Evolutionary conservation across 2,797 vertebrate species (phyloP).

Genomic region (Cynopterus sphinx): DNA sequence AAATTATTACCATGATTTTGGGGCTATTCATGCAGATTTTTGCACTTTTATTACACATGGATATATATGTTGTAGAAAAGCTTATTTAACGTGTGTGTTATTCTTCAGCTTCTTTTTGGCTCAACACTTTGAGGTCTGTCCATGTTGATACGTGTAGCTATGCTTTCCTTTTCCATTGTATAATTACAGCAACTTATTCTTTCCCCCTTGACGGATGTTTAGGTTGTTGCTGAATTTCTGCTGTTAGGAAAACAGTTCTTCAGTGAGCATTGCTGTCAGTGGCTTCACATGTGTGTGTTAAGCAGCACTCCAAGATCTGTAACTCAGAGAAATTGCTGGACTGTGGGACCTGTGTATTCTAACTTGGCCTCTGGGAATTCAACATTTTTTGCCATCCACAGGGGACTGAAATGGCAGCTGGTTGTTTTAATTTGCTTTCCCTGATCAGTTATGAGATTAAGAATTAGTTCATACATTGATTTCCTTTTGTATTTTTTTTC

Average conservation of each 20-base stretch:
- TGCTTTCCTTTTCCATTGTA: background rate
- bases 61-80: background rate
- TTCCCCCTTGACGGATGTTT: background rate
- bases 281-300: background rate
- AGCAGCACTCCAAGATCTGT: background rate
- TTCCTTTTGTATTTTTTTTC: background rate
- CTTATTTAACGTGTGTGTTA: fast-evolving
- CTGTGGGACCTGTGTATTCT: too few species aligned
- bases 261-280: background rate
- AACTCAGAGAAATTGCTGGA: background rate
- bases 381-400: background rate
- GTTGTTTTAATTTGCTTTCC: background rate
- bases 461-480: background rate
- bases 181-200: background rate
- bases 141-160: background rate
- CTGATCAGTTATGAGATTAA: background rate
- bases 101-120: background rate
- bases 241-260: background rate
- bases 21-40: background rate
- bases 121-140: background rate
- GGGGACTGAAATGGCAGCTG: background rate
- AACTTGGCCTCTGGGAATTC: background rate
- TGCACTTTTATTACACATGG: background rate
- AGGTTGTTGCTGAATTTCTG: background rate
- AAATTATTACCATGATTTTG: background rate